These are phyloP conservation scores for Chymomyza caudatula DNA, from an alignment of 2,888 invertebrate genomes.

Conservation along the genomic window DNA sequence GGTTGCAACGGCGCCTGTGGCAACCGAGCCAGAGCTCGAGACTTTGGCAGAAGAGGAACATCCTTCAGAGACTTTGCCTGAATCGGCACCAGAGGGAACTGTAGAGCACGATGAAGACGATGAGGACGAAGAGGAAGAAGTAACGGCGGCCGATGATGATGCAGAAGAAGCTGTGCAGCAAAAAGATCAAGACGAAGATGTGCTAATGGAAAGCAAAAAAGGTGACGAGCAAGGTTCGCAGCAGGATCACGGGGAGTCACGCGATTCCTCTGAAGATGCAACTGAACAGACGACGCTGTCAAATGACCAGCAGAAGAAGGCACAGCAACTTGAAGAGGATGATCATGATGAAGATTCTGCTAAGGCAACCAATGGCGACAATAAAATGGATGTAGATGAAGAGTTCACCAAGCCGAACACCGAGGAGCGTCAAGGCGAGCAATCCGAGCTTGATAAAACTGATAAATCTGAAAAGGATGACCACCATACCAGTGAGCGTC, in stretches of 20 bases:
- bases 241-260: conserved; percentile 17
- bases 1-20: conserved; percentile 66
- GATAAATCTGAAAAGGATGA: conserved; percentile 63
- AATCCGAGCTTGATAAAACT: conserved; percentile 7
- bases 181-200: conserved; percentile 20
- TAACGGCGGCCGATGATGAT: conserved; percentile 6
- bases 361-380: conserved; percentile 54
- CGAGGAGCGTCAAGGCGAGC: conserved; percentile 15
- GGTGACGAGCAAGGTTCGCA: conserved; percentile 6
- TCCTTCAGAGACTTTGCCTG: conserved; percentile 9
- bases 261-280: conserved; percentile 3
- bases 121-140: conserved; percentile 45
- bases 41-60: conserved; percentile 64
- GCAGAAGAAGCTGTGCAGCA: conserved; percentile 4
- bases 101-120: conserved; percentile 31
- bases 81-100: conserved; percentile 53
- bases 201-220: conserved; percentile 60
- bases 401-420: conserved; percentile 25
- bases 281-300: background rate
- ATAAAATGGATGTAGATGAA: conserved; percentile 65
- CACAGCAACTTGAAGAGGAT: background rate
- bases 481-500: conserved; percentile 35
- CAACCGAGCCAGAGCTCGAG: conserved; percentile 66
- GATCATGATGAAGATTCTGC: conserved; percentile 12
- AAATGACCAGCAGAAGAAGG: no score